A percentile compares a stretch with the other conserved stretches of the same genome.
Evolutionary conservation across 1,140 invertebrate species (phyloP).

Genomic region (Vollenhovia emeryi): DNA sequence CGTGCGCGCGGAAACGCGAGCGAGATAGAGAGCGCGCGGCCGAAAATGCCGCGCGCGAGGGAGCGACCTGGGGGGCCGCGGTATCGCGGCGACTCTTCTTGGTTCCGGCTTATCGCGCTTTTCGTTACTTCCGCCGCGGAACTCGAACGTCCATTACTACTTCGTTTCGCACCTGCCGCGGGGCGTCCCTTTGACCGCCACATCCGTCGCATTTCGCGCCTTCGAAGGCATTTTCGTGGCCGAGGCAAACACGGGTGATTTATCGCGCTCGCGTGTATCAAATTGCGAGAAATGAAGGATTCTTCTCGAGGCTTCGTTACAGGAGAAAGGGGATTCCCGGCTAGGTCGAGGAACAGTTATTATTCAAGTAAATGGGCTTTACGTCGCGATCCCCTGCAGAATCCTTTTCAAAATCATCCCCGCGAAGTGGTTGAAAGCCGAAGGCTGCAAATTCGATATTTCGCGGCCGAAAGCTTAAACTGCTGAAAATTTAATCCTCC

Average conservation of each 20-base stretch:
- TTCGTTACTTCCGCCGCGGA: not conserved
- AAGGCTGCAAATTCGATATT: not conserved
- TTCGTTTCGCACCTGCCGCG: not conserved
- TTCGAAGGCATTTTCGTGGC: not conserved
- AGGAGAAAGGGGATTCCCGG: not conserved
- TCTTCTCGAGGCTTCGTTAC: not conserved
- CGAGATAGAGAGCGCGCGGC: not conserved
- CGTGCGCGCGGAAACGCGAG: not conserved
- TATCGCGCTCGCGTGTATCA: not conserved
- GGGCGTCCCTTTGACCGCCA: not conserved
- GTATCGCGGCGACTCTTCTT: not conserved
- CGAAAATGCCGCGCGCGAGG: not conserved
- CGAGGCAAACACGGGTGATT: not conserved
- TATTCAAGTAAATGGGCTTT: not conserved
- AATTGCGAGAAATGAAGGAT: not conserved
- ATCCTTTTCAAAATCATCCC: not conserved
- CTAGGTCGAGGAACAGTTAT: not conserved
- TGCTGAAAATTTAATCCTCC: not conserved
- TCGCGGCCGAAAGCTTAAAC: not conserved
- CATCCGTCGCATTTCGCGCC: not conserved
- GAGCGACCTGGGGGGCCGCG: not conserved
- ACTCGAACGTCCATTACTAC: constrained; percentile 21
- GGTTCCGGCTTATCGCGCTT: not conserved
- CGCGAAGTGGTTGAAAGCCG: not conserved
- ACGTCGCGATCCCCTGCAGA: not conserved